Base-by-base conservation (phyloP, 1,140 invertebrate species). In the Heliconius nattereri region DNA sequence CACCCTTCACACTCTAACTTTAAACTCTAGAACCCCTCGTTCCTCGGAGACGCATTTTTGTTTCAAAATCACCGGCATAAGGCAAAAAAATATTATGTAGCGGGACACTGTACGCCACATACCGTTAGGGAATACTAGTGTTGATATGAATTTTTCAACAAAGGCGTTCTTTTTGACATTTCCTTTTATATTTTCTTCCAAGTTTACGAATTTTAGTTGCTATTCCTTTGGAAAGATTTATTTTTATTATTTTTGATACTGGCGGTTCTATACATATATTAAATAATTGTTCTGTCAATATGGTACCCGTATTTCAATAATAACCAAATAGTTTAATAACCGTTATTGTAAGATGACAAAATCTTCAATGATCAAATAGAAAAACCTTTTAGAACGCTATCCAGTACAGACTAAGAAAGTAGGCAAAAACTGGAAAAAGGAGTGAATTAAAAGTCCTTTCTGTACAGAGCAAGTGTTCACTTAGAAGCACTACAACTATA, bases 101-200 rank as follows among this genome's bases (percentile, higher is more conserved):
- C 60, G 60, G 60, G 23, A 66, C 23, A 6, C 60, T 26, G 60
- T 26, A 66, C 60, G 60, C 60, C 60, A 66, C 60, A 23, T 57
- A 66, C 3, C 60, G 60, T 66, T 13, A 26, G 60, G 60, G 60
- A 66, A 66, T 66, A 66, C 60, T 66, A 26, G 23, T 66, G 60
- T 26, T 66, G 60, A 66, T 66, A 66, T 66, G 60, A 66, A 66
- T 66, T 66, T 66, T 66, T 66, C 60, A 66, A 66, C 60, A 66
- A 29, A 66, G 26, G 23, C 11, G n/a, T 66, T 23, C 9, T 66
- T 66, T 66, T 26, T 66, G 60, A 66, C 60, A 66, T 26, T 16
- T 66, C 16, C 60, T 57, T 23, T 57, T 57, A n/a, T 57, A 57
- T 57, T n/a, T 57, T 23, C 54, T 57, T 11, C 23, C 3, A 9